Base-by-base conservation (phyloP, 2,888 invertebrate species). In the Linnaemya tessellans region DNA sequence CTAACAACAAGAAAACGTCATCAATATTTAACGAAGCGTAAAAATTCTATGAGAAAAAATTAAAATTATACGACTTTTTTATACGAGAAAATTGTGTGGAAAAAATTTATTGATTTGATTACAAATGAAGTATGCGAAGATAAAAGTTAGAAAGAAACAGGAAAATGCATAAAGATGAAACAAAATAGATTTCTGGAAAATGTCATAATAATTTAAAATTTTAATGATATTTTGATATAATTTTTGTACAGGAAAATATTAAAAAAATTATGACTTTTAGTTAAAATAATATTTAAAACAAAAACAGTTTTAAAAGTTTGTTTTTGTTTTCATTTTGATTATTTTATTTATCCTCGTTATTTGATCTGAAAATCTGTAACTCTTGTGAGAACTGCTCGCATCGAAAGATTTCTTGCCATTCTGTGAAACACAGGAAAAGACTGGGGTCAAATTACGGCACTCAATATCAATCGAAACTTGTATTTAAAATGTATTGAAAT, bases 21-120 rank as follows among this genome's bases (percentile, higher is more conserved):
- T 71, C 49, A 81, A 82, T 75, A 62, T 85, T 70, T 38, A 85
- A 85, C 79, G 70, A 85, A 85, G 70, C 82, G 79, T 58, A 79
- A 79, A 81, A 74, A 58, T 70, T 74, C n/a, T 38, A 56, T 78
- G 64, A 22, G 35, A 79, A 54, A 64, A 49, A 35, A n/a, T 38
- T 10, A 43, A 1, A 60, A 49, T 73, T 49, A 20, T 35, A 30
- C 30, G 46, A 43, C 11, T 38, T 10, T 38, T 35, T 64, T n/a
- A 13, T 18, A 54, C 20, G 8, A 73, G 15, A 20, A 22, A 74
- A 74, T n/a, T 15, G 43, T 43, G 11, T 38, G 15, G 41, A 25
- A 38, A 68, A 20, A 46, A 58, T 18, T 10, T 67, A 67, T 58
- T 68, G 74, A 74, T 74, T 74, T 64, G 51, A 74, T 25, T 62